Evolutionary conservation across 92 coral and sea anemone genomes (phyloP).

Genomic region (Epizoanthus illoricatus): DNA sequence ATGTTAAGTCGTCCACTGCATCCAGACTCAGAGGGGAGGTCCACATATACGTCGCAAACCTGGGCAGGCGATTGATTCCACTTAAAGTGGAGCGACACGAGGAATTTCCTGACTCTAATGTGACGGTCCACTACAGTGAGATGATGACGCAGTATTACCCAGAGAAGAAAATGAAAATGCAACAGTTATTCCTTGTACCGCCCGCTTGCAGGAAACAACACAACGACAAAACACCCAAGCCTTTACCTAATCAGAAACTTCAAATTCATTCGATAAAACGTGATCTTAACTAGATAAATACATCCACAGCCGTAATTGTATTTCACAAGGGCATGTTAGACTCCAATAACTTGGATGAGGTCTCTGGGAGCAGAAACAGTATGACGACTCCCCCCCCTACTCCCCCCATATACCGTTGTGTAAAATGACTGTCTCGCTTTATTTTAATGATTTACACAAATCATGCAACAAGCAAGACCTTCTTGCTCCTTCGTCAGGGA

Average conservation of each 20-base stretch:
- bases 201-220: not conserved
- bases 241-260: not conserved
- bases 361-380: too few relatives aligned
- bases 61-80: slow-evolving; percentile 37
- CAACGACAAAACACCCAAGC: not conserved
- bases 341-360: too few relatives aligned
- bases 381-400: too few relatives aligned
- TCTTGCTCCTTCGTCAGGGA: too few relatives aligned
- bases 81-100: slow-evolving; percentile 53
- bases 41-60: slow-evolving; percentile 24
- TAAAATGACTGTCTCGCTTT: too few relatives aligned
- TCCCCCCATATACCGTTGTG: too few relatives aligned
- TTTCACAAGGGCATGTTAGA: too few relatives aligned
- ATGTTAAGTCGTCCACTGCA: not conserved
- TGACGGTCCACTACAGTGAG: slow-evolving; percentile 50
- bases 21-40: not conserved
- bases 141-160: slow-evolving; percentile 61
- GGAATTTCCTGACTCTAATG: slow-evolving; percentile 41
- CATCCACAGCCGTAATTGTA: too few relatives aligned
- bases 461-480: too few relatives aligned
- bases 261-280: not conserved
- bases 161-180: slow-evolving; percentile 39
- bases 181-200: slow-evolving; percentile 38
- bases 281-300: too few relatives aligned
- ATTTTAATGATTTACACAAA: too few relatives aligned